Conservation (phyloP, 2,113 vertebrate species). For the Microtus ochrogaster region DNA sequence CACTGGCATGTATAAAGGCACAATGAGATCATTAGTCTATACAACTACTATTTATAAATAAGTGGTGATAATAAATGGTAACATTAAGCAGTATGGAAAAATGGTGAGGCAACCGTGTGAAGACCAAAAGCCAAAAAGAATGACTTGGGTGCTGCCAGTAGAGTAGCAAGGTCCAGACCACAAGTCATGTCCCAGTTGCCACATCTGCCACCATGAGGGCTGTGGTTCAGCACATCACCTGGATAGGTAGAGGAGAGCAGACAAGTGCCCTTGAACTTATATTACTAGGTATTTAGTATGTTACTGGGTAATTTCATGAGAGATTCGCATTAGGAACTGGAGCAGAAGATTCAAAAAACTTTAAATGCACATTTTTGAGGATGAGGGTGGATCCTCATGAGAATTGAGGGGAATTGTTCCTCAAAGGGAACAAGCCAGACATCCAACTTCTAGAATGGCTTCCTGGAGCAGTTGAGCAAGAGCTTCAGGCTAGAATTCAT, state of each 20-base stretch:
- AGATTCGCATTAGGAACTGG: background rate
- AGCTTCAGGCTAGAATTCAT: slow-evolving; percentile 92
- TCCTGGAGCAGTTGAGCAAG: slow-evolving; percentile 93
- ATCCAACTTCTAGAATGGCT: slow-evolving; percentile 95
- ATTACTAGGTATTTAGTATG: background rate
- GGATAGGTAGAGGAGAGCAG: background rate
- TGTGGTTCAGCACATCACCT: background rate
- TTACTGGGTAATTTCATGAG: background rate
- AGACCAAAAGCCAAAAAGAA: background rate
- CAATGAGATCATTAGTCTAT: background rate
- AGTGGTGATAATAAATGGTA: background rate
- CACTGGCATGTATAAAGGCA: background rate
- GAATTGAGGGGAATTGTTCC: slow-evolving; percentile 78
- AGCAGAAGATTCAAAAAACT: slow-evolving; percentile 93
- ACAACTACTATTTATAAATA: background rate
- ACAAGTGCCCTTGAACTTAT: background rate
- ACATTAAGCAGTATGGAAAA: background rate
- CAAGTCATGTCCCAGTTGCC: background rate
- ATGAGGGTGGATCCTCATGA: slow-evolving; percentile 86
- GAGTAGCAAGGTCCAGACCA: background rate
- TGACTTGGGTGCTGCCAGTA: background rate
- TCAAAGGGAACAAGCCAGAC: slow-evolving; percentile 97
- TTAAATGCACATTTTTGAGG: slow-evolving; percentile 96
- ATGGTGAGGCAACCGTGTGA: background rate
- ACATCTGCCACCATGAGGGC: background rate